A percentile compares a stretch with the other conserved stretches of the same genome.
These are phyloP conservation scores for Emydoidea blandingii DNA, from an alignment of 2,797 vertebrate genomes.

Conservation along the genomic window DNA sequence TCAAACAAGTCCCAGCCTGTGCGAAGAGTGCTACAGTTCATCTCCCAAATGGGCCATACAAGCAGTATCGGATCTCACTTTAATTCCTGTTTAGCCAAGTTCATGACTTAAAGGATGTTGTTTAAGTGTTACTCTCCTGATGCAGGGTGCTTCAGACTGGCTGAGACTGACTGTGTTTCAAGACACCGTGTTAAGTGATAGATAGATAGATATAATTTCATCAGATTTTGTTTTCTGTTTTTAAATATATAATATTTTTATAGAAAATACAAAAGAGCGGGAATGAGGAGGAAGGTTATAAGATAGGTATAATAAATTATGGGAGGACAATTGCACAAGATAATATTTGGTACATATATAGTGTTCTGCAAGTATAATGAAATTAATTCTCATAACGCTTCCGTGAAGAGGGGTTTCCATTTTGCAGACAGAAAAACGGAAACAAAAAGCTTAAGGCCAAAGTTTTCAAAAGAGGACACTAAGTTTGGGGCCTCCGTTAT, in stretches of 20 bases:
- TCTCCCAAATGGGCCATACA: not conserved
- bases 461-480: not conserved
- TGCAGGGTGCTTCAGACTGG: not conserved
- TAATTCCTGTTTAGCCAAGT: not conserved
- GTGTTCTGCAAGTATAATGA: too few relatives aligned
- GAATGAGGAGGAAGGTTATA: too few relatives aligned
- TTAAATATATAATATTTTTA: too few relatives aligned
- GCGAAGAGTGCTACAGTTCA: too few relatives aligned
- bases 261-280: too few relatives aligned
- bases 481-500: fast-evolving
- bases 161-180: not conserved
- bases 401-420: not conserved
- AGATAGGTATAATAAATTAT: too few relatives aligned
- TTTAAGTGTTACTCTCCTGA: not conserved
- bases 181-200: fast-evolving
- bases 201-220: too few relatives aligned
- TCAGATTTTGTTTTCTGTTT: too few relatives aligned
- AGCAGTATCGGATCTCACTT: not conserved
- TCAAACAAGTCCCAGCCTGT: too few relatives aligned
- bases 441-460: not conserved
- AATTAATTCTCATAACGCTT: fast-evolving
- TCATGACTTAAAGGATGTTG: not conserved
- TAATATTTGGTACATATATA: too few relatives aligned
- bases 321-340: too few relatives aligned
- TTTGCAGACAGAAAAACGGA: not conserved